Conservation (phyloP, 2,888 invertebrate genomes). For the Drosophila mulleri region DNA sequence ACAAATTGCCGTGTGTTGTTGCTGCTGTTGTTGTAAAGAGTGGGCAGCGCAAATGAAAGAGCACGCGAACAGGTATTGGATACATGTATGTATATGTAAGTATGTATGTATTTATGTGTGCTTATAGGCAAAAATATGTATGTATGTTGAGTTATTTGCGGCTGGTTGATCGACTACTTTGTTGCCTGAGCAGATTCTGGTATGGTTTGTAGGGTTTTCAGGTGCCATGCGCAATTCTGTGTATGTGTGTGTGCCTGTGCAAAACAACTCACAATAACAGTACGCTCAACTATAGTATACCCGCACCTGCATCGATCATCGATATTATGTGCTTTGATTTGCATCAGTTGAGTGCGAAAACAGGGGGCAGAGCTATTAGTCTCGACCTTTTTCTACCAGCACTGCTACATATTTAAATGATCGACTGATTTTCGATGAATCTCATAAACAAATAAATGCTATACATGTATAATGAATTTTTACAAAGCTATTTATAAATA, state of each 20-base stretch:
- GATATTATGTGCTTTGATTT: neutral
- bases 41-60: slow-evolving; percentile 40
- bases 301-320: slow-evolving; percentile 9
- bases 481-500: neutral
- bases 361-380: neutral
- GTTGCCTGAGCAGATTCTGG: slow-evolving; percentile 61
- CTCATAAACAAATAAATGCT: too few species aligned
- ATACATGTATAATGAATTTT: neutral
- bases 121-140: slow-evolving; percentile 21
- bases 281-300: slow-evolving; percentile 29
- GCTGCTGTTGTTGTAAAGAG: slow-evolving; percentile 35
- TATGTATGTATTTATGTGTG: neutral
- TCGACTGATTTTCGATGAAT: too few species aligned
- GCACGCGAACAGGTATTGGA: slow-evolving; percentile 62
- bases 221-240: slow-evolving; percentile 50
- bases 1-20: slow-evolving; percentile 11
- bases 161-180: slow-evolving; percentile 43
- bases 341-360: neutral
- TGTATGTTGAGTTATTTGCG: slow-evolving; percentile 14
- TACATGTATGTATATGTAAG: slow-evolving; percentile 4
- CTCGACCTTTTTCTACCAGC: too few species aligned
- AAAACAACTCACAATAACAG: slow-evolving; percentile 19
- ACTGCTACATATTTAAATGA: too few species aligned
- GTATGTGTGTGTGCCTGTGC: slow-evolving; percentile 12
- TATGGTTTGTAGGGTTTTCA: slow-evolving; percentile 37